Percentiles rank a stretch among this genome's conserved stretches.
These are phyloP conservation scores for Caranx melampygus DNA, from an alignment of 2,113 vertebrate genomes.

Conservation along the genomic window DNA sequence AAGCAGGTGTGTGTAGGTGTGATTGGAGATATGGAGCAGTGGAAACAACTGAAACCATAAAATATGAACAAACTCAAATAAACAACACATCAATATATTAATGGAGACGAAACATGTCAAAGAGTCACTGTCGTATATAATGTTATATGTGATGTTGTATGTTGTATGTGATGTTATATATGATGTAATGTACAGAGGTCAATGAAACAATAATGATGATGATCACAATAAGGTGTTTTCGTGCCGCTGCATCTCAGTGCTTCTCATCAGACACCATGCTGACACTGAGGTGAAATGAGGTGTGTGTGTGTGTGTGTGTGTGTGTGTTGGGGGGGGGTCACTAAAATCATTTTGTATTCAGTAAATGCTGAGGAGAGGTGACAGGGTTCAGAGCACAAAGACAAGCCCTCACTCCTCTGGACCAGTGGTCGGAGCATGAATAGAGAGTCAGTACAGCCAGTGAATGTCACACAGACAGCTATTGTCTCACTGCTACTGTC, in stretches of 20 bases:
- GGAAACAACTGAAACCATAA: not conserved
- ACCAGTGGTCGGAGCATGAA: slow-evolving; percentile 75
- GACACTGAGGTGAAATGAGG: not conserved
- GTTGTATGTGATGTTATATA: too few species aligned
- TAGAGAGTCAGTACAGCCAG: slow-evolving; percentile 70
- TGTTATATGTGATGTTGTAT: too few species aligned
- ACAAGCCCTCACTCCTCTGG: slow-evolving; percentile 63
- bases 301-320: not conserved
- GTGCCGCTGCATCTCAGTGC: not conserved
- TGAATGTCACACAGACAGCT: slow-evolving; percentile 70
- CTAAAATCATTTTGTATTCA: slow-evolving; percentile 44
- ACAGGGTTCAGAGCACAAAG: slow-evolving; percentile 79
- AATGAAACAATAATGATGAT: too few species aligned
- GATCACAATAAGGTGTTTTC: too few species aligned
- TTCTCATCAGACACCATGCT: not conserved
- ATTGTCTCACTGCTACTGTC: slow-evolving; percentile 73
- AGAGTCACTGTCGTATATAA: too few species aligned
- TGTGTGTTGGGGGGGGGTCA: slow-evolving; percentile 13
- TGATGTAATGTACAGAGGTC: too few species aligned
- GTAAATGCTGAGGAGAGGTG: slow-evolving; percentile 63
- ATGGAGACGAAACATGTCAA: too few species aligned
- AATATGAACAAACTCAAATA: not conserved
- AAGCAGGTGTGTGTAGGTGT: not conserved
- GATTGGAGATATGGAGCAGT: not conserved
- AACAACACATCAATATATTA: too few species aligned